Conservation (phyloP, 1,140 invertebrate species). For the Apis cerana region DNA sequence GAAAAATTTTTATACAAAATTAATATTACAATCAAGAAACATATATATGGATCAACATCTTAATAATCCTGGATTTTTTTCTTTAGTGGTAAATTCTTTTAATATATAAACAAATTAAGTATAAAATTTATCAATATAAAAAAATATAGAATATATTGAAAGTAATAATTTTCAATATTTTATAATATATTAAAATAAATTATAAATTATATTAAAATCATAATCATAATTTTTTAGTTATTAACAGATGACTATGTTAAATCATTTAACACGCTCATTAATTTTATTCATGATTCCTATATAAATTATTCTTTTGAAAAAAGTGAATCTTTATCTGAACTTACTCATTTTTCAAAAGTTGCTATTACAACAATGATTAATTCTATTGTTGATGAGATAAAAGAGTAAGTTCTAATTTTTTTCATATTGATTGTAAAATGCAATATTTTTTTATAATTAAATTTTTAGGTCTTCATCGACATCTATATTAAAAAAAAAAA, state of each 20-base stretch:
- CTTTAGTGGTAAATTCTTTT: conserved; percentile 53
- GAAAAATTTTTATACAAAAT: conserved; percentile 61
- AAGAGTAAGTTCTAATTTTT: conserved; percentile 45
- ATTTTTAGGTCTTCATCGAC: conserved; percentile 54
- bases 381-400: conserved; percentile 54
- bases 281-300: conserved; percentile 59
- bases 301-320: conserved; percentile 38
- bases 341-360: conserved; percentile 52
- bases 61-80: conserved; percentile 70
- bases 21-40: conserved; percentile 63
- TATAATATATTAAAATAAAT: too few relatives aligned
- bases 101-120: neutral
- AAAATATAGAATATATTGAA: neutral
- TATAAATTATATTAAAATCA: too few relatives aligned
- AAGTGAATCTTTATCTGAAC: conserved; percentile 50
- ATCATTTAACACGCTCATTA: conserved; percentile 52
- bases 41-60: conserved; percentile 67
- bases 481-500: conserved; percentile 51
- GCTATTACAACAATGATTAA: conserved; percentile 49
- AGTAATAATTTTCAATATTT: too few relatives aligned
- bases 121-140: neutral
- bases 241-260: conserved; percentile 61
- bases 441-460: neutral
- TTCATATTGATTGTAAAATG: neutral
- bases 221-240: conserved; percentile 55